These are phyloP conservation scores for Bellardia bayeri DNA, from an alignment of 2,888 invertebrate genomes.

Conservation along the genomic window DNA sequence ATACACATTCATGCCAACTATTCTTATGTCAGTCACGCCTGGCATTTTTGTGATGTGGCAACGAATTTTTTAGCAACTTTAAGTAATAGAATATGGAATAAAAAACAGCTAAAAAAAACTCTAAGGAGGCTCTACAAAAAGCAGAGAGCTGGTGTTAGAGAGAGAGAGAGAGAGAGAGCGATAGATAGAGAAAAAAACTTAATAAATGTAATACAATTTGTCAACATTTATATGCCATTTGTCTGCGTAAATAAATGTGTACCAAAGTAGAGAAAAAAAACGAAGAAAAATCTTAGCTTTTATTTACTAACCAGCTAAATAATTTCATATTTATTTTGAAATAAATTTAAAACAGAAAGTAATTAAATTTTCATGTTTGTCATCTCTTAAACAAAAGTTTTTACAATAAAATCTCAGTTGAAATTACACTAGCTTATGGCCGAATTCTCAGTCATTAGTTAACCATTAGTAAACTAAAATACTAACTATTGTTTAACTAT, in stretches of 20 bases:
- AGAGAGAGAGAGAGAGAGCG: not conserved
- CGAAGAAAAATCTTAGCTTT: no score
- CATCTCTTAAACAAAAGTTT: no score
- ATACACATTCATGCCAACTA: not conserved
- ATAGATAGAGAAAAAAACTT: slow-evolving; percentile 15
- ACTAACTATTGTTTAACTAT: no score
- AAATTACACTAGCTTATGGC: no score
- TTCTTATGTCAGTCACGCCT: slow-evolving; percentile 64
- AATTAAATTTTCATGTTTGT: no score
- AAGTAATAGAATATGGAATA: slow-evolving; percentile 44
- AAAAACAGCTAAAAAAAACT: not conserved
- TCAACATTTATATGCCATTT: slow-evolving; percentile 59
- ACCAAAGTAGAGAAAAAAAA: not conserved
- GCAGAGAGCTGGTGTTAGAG: not conserved
- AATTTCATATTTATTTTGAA: no score
- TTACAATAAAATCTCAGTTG: no score
- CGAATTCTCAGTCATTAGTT: no score
- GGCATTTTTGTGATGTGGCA: slow-evolving; percentile 57
- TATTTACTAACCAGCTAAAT: no score
- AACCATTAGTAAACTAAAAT: no score
- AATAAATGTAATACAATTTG: slow-evolving; percentile 61
- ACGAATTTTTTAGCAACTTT: slow-evolving; percentile 46
- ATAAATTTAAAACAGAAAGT: no score
- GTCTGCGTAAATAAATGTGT: not conserved
- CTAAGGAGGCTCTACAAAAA: not conserved